These are phyloP conservation scores for Ameiurus melas DNA, from an alignment of 2,113 vertebrate species.

Conservation along the genomic window DNA sequence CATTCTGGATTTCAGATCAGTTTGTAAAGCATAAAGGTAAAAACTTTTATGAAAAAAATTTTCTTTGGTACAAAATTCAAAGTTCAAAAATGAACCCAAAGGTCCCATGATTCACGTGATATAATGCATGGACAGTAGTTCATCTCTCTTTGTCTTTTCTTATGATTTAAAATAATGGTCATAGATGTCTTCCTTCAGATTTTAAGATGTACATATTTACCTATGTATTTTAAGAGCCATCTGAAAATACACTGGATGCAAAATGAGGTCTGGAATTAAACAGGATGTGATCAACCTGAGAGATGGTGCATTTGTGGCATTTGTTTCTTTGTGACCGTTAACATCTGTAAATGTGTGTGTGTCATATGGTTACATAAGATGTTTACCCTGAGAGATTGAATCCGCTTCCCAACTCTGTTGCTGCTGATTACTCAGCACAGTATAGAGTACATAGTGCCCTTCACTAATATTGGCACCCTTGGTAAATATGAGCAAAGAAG, in stretches of 20 bases:
- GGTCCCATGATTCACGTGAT: neutral
- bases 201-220: constrained; percentile 30
- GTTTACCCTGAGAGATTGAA: constrained; percentile 8
- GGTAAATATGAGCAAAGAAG: too few species aligned
- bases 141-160: neutral
- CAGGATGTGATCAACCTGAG: constrained; percentile 7
- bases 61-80: neutral
- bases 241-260: constrained; percentile 40
- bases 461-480: too few species aligned
- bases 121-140: constrained; percentile 32
- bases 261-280: constrained; percentile 35
- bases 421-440: neutral
- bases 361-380: constrained; percentile 7
- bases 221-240: constrained; percentile 37
- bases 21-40: neutral
- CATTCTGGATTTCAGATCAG: neutral
- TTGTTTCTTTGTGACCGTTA: neutral
- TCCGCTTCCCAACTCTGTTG: neutral
- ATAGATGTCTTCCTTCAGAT: constrained; percentile 37
- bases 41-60: too few species aligned
- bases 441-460: too few species aligned
- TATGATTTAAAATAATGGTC: neutral
- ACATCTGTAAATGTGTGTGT: constrained; percentile 7
- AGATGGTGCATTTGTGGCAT: neutral
- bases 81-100: neutral